Conservation (phyloP, 2,113 vertebrate species). For the Vulpes vulpes region DNA sequence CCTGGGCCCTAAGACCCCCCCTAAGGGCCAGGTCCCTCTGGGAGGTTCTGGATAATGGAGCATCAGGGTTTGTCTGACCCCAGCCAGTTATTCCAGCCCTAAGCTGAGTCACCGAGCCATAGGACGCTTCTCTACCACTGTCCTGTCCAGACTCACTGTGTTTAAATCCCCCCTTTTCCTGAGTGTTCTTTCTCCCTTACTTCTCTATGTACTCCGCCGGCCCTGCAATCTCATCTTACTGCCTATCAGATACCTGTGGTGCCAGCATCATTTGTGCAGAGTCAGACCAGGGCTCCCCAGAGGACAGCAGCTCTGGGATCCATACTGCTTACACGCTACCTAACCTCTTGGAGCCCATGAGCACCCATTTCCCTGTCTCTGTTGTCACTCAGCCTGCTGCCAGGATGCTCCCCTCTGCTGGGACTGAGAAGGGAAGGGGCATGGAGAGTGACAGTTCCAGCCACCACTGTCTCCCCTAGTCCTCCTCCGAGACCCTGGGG, state of each 20-base stretch:
- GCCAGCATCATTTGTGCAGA: fast-evolving
- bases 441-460: fast-evolving
- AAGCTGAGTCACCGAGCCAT: fast-evolving
- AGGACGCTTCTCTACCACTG: fast-evolving
- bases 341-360: background rate
- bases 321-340: background rate
- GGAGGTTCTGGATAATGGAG: background rate
- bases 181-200: background rate
- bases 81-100: background rate
- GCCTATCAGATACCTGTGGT: background rate
- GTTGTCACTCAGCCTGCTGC: background rate
- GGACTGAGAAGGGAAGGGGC: background rate
- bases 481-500: background rate
- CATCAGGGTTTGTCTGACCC: background rate
- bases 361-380: background rate
- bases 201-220: background rate
- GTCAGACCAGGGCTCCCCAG: fast-evolving
- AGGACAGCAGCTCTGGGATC: background rate
- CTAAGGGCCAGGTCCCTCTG: background rate
- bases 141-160: no score
- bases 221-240: background rate
- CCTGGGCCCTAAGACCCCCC: background rate
- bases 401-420: background rate
- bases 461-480: no score
- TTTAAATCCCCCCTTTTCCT: background rate